Conservation (phyloP, 2,888 invertebrate species). For the Coecobrya sp. region DNA sequence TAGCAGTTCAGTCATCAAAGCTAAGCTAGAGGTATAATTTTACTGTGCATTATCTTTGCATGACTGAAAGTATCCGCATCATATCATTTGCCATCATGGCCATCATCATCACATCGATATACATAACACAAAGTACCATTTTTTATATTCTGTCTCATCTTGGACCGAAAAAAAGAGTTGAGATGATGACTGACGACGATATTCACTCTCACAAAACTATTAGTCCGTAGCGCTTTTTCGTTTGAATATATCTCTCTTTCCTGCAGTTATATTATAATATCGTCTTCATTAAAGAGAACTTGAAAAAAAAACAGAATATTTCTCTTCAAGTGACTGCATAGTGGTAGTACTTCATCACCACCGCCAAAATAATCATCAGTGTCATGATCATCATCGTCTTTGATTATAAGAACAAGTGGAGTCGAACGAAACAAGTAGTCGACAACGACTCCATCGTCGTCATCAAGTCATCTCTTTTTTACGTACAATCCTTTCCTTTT, state of each 20-base stretch:
- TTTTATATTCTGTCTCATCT: neutral
- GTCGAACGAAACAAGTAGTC: constrained; percentile 66
- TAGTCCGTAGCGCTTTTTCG: constrained; percentile 54
- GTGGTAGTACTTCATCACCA: constrained; percentile 50
- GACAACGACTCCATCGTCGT: constrained; percentile 40
- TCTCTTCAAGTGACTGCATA: neutral
- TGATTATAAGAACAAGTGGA: constrained; percentile 62
- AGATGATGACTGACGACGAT: constrained; percentile 37
- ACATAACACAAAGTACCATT: neutral
- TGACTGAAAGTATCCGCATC: constrained; percentile 30
- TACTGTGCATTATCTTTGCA: constrained; percentile 10
- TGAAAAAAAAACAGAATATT: constrained; percentile 24
- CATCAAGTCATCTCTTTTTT: constrained; percentile 5
- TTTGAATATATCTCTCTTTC: constrained; percentile 36
- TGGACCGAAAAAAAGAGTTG: constrained; percentile 56
- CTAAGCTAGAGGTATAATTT: neutral
- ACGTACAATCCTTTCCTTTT: neutral
- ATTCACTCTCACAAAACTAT: constrained; percentile 68
- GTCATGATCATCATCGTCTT: constrained; percentile 56
- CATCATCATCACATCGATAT: neutral
- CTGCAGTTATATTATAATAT: neutral
- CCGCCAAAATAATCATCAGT: constrained; percentile 16
- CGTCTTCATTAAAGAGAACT: constrained; percentile 46
- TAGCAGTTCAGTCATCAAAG: neutral
- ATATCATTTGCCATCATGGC: constrained; percentile 31